phyloP scores from a whole-genome alignment of 2,888 invertebrate species.

The Morpho deidamia region DNA sequence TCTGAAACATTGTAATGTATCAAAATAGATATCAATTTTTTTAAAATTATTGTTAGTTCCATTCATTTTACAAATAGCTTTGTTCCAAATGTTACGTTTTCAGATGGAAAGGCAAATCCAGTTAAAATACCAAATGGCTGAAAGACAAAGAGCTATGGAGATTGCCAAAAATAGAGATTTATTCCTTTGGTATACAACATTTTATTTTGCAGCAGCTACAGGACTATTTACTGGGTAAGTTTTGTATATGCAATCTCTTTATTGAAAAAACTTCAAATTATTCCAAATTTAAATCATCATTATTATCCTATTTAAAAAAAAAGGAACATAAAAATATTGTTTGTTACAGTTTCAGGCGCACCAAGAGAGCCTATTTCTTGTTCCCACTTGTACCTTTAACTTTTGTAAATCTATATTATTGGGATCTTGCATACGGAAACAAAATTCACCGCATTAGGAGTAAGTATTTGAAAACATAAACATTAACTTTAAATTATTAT shows the following conservation, averaged over 20 bases:
- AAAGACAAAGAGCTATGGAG: conserved; percentile 84
- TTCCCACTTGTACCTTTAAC: conserved; percentile 84
- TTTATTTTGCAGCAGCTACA: conserved; percentile 79
- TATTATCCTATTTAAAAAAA: neutral
- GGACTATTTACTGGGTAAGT: conserved; percentile 72
- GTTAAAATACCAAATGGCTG: conserved; percentile 87
- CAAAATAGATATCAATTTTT: too few species aligned
- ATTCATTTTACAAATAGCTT: too few species aligned
- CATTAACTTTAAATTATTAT: too few species aligned
- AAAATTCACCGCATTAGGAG: conserved; percentile 87
- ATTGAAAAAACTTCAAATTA: neutral
- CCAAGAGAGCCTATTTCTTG: conserved; percentile 78
- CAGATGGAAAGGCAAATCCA: conserved; percentile 89
- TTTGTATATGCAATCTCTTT: neutral
- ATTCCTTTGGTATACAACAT: conserved; percentile 84
- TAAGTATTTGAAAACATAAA: too few species aligned
- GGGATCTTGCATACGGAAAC: conserved; percentile 87
- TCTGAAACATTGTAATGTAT: too few species aligned
- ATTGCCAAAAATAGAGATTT: conserved; percentile 85
- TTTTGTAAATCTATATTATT: conserved; percentile 84
- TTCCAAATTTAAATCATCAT: too few species aligned
- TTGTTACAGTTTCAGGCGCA: conserved; percentile 74
- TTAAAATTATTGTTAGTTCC: too few species aligned
- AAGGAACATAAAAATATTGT: neutral
- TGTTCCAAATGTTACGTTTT: conserved; percentile 16